Conservation (phyloP, 2,113 vertebrate species). For the Monopterus albus region DNA sequence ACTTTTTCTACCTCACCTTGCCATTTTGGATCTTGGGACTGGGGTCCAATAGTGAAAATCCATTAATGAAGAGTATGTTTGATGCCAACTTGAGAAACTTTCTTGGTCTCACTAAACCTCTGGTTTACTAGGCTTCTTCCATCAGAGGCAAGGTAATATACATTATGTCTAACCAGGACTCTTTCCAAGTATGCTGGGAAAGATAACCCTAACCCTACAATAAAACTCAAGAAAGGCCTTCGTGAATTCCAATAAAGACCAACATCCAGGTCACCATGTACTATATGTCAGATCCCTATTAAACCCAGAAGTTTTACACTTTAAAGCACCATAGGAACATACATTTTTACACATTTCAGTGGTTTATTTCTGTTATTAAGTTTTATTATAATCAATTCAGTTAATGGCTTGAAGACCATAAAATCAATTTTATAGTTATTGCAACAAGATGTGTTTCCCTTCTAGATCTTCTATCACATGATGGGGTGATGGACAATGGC, state of each 20-base stretch:
- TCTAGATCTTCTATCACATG: not conserved
- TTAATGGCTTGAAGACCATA: slow-evolving; percentile 31
- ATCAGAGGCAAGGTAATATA: slow-evolving; percentile 24
- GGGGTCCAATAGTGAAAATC: slow-evolving; percentile 28
- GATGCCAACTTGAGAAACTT: slow-evolving; percentile 23
- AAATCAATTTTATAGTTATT: slow-evolving; percentile 9
- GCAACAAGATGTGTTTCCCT: slow-evolving; percentile 9
- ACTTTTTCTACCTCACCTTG: slow-evolving; percentile 65
- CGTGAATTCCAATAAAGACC: slow-evolving; percentile 15
- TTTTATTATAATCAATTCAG: slow-evolving; percentile 38
- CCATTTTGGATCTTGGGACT: slow-evolving; percentile 46
- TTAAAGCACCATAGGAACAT: not conserved
- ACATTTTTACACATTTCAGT: slow-evolving; percentile 30
- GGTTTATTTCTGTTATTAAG: slow-evolving; percentile 11
- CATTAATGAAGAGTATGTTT: slow-evolving; percentile 45
- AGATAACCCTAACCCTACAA: slow-evolving; percentile 28
- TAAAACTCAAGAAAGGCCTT: slow-evolving; percentile 13
- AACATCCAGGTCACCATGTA: slow-evolving; percentile 10
- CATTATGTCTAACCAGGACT: slow-evolving; percentile 3
- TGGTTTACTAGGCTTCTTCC: slow-evolving; percentile 37
- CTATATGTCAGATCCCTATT: not conserved
- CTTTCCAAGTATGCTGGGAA: slow-evolving; percentile 11
- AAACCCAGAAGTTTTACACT: slow-evolving; percentile 25
- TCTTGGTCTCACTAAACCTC: slow-evolving; percentile 14
- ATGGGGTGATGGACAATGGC: slow-evolving; percentile 20